Evolutionary conservation across 2,888 invertebrate species (phyloP), one percentile per base, ranked within the genome.

Genomic region (Coelinius sp.): DNA sequence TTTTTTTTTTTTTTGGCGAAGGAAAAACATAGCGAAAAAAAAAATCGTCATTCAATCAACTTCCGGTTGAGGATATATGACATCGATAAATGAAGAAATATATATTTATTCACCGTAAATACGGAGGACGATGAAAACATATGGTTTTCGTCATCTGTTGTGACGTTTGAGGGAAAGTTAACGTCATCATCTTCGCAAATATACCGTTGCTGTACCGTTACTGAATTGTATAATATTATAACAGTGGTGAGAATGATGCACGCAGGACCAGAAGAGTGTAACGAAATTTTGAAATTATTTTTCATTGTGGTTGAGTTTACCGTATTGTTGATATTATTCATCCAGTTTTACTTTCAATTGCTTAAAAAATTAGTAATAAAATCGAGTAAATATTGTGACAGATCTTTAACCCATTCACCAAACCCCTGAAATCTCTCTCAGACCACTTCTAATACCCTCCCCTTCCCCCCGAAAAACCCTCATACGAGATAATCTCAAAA

Each of bases 371-470:
- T 8, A 1, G 6, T 17, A 5, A 63, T 24, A 63, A 63, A 63
- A 41, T 14, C 64, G 24, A 6, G 24, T 25, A 76, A 76, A 75
- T 72, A 75, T 75, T 63, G 63, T 41, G 25, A 46, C 44, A 66
- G 14, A 62, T 74, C 62, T 69, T 70, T 49, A 14, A 17, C 46
- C 17, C 46, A 49, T 14, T 49, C 14, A 49, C 46, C 1, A 20
- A 41, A 41, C 41, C n/a, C n/a, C 41, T 41, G 4, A 12, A 41
- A 2, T 8, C 20, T 20, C 20, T 8, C 59, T 27, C 56, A 76
- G 78, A 59, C 79, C 74, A 79, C 77, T n/a, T 82, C 82, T 77
- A 80, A 82, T 81, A 82, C 79, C 74, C 77, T 75, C 76, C 78
- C 79, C n/a, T n/a, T n/a, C n/a, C n/a, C n/a, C n/a, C n/a, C n/a